phyloP scores from a whole-genome alignment of 1,140 invertebrate genomes.

The silkworm (Bombyx mori) region DNA sequence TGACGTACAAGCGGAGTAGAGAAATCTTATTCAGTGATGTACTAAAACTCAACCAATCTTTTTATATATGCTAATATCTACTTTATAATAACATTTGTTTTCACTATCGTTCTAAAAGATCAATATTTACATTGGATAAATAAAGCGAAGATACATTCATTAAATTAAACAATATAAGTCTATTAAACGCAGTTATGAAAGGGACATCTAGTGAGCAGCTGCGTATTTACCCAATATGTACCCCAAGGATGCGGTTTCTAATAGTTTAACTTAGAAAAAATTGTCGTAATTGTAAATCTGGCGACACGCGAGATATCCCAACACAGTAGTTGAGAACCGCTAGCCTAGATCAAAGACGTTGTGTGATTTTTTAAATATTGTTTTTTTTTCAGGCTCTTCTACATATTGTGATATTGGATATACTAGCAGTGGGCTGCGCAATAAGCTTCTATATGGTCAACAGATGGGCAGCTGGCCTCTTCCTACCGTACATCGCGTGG shows the following conservation, averaged over 20 bases:
- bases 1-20: too few species aligned
- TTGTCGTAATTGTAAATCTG: not conserved
- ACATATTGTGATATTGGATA: conserved; percentile 75
- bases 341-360: conserved; percentile 18
- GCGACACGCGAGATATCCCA: not conserved
- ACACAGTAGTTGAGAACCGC: not conserved
- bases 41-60: too few species aligned
- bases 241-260: not conserved
- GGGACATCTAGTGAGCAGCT: too few species aligned
- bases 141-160: too few species aligned
- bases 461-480: conserved; percentile 75
- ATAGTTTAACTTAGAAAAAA: not conserved
- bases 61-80: too few species aligned
- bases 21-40: too few species aligned
- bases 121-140: too few species aligned
- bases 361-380: not conserved
- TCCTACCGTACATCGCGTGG: conserved; percentile 86
- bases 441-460: conserved; percentile 79
- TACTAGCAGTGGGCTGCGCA: conserved; percentile 74
- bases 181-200: too few species aligned
- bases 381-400: conserved; percentile 2
- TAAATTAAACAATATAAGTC: too few species aligned
- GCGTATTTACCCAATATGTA: too few species aligned
- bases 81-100: too few species aligned
- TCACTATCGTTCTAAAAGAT: too few species aligned